phyloP scores from a whole-genome alignment of 2,797 vertebrate species.

The Simalia tracyae region DNA sequence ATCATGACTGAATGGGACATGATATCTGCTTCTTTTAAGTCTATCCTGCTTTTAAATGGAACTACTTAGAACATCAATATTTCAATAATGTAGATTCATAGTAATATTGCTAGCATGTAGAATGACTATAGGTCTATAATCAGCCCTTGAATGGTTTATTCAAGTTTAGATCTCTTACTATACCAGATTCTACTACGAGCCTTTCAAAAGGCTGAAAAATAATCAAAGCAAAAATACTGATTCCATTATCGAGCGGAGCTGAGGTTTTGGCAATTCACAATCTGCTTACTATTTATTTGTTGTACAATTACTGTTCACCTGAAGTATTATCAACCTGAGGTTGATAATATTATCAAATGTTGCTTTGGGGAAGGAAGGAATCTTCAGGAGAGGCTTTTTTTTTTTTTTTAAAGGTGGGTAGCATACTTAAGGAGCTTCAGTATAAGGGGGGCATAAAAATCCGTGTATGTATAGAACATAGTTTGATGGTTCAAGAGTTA shows the following conservation, averaged over 20 bases:
- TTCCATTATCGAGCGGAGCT: background rate
- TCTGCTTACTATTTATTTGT: background rate
- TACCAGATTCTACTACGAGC: conserved; percentile 48
- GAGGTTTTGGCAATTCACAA: conserved; percentile 9
- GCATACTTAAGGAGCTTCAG: background rate
- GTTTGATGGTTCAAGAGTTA: background rate
- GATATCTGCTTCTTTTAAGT: conserved; percentile 61
- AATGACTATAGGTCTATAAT: conserved; percentile 71
- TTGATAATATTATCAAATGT: background rate
- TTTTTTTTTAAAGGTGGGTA: background rate
- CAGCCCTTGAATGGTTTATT: conserved; percentile 75
- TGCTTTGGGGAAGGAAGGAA: background rate
- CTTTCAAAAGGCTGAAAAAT: background rate
- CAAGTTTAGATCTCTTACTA: conserved; percentile 66
- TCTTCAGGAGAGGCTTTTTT: background rate
- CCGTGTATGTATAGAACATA: background rate
- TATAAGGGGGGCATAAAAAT: background rate
- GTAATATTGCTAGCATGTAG: conserved; percentile 74
- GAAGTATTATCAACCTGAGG: background rate
- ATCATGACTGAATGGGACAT: conserved; percentile 65
- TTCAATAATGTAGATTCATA: conserved; percentile 61
- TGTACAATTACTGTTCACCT: background rate
- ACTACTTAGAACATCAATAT: conserved; percentile 56
- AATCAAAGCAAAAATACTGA: background rate
- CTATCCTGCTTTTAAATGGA: conserved; percentile 59